Percentiles rank a stretch among this genome's conserved stretches.
These are phyloP conservation scores for Apotomis turbidana DNA, from an alignment of 2,888 invertebrate genomes.

Conservation along the genomic window DNA sequence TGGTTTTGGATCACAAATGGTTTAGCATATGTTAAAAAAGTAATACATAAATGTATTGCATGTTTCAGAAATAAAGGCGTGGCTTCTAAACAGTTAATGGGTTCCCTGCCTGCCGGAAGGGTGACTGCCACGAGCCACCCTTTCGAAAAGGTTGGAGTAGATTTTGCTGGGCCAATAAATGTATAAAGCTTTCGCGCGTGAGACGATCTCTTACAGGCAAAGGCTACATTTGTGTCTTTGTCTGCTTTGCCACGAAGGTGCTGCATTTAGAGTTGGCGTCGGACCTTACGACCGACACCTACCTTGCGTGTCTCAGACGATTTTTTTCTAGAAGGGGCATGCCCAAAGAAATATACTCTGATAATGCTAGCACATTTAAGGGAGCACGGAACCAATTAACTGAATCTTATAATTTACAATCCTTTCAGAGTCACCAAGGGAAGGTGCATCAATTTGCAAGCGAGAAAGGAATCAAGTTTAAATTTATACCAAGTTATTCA, in stretches of 20 bases:
- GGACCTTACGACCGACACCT: constrained; percentile 40
- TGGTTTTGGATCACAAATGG: constrained; percentile 37
- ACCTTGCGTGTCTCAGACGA: constrained; percentile 40
- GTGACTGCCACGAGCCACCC: constrained; percentile 6
- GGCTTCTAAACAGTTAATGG: constrained; percentile 33
- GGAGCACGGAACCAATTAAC: constrained; percentile 28
- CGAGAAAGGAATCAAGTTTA: constrained; percentile 44
- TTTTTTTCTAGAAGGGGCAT: constrained; percentile 35
- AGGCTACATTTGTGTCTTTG: constrained; percentile 6
- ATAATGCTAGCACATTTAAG: constrained; percentile 37
- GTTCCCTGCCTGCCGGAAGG: constrained; percentile 21
- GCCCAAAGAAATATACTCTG: constrained; percentile 38
- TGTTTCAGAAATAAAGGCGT: constrained; percentile 37
- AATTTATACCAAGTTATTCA: constrained; percentile 49
- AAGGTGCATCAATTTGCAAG: constrained; percentile 9
- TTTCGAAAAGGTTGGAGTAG: constrained; percentile 17
- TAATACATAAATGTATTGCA: constrained; percentile 25
- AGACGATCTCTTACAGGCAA: neutral
- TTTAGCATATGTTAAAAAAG: constrained; percentile 24
- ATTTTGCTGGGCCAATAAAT: neutral
- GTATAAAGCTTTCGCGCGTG: neutral
- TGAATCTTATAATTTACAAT: constrained; percentile 19
- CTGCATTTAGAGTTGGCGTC: constrained; percentile 39
- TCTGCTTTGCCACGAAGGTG: constrained; percentile 30
- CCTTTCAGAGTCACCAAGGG: constrained; percentile 9